Evolutionary conservation across 2,113 vertebrate genomes (phyloP).

Genomic region (Elachura formosa): DNA sequence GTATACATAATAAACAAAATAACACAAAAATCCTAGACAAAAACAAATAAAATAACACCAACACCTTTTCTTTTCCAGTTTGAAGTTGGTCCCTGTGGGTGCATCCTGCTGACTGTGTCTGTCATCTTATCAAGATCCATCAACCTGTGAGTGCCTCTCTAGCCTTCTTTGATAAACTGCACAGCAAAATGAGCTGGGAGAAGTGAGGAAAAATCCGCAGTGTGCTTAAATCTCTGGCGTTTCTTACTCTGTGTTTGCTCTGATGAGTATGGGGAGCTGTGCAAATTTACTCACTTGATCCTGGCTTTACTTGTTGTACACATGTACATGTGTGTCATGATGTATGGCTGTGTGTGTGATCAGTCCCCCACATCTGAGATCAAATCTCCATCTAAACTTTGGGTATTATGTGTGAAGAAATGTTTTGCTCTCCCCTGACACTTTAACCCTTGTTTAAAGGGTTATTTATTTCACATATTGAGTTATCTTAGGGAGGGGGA

Average conservation of each 20-base stretch:
- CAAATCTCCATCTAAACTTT: background rate
- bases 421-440: background rate
- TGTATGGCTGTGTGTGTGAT: background rate
- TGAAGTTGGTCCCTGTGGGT: slow-evolving; percentile 82
- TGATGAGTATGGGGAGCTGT: background rate
- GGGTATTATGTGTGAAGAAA: background rate
- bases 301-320: background rate
- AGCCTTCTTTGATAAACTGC: background rate
- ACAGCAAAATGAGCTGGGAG: background rate
- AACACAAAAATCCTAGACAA: background rate
- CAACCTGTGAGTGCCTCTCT: slow-evolving; percentile 75
- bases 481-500: background rate
- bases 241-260: background rate
- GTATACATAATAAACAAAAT: background rate
- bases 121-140: slow-evolving; percentile 86
- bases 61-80: slow-evolving; percentile 73
- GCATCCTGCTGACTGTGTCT: slow-evolving; percentile 85
- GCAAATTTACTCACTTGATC: background rate
- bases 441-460: background rate
- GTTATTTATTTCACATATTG: background rate
- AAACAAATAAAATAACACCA: background rate
- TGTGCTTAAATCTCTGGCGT: background rate
- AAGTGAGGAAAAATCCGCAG: background rate
- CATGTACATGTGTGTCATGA: rapidly evolving
- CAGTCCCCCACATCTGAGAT: background rate